Percentiles rank a stretch among this genome's conserved stretches.
These are phyloP conservation scores for Paguma larvata DNA, from an alignment of 2,797 vertebrate genomes.

Conservation along the genomic window DNA sequence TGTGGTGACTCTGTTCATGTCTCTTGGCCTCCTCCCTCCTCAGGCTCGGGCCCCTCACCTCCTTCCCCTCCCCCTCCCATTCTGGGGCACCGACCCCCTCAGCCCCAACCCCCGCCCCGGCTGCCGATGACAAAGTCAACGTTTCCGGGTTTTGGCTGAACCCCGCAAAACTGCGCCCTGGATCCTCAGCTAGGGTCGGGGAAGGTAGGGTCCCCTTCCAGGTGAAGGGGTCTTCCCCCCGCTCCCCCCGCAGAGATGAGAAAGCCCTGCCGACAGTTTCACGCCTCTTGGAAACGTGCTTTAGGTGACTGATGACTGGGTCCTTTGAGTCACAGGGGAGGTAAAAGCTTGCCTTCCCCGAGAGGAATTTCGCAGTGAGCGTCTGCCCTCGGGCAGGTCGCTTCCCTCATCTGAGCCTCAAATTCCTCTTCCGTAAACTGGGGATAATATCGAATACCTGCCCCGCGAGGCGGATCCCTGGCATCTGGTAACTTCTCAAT, in stretches of 20 bases:
- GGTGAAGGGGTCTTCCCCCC: not conserved
- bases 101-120: not conserved
- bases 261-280: not conserved
- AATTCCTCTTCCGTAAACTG: not conserved
- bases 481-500: no score
- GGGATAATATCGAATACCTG: not conserved
- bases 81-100: not conserved
- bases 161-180: not conserved
- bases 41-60: not conserved
- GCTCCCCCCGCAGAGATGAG: no score
- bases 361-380: not conserved
- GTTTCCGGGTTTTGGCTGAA: not conserved
- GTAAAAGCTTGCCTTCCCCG: not conserved
- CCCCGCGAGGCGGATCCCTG: not conserved
- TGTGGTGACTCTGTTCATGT: rapidly evolving
- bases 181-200: no score
- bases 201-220: not conserved
- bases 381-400: not conserved
- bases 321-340: not conserved
- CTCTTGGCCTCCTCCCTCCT: not conserved
- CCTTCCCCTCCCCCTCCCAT: rapidly evolving
- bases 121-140: not conserved
- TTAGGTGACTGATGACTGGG: not conserved
- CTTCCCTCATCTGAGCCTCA: not conserved
- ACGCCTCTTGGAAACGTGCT: not conserved